Conservation (phyloP, 2,888 invertebrate species). For the Phasia obesa region DNA sequence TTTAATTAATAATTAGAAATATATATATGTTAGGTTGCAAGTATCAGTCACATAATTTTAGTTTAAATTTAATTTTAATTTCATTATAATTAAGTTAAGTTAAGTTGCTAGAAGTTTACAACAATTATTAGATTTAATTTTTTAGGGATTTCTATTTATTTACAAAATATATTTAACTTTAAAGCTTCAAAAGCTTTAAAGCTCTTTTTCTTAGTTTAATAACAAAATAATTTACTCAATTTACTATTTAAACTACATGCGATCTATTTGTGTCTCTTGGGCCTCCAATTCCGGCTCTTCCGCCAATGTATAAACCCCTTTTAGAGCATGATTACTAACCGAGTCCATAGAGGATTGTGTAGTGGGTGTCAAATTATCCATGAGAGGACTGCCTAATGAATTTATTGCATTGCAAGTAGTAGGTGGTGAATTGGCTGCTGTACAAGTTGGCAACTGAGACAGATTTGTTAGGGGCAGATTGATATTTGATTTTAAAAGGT, state of each 20-base stretch:
- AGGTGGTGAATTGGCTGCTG: slow-evolving; percentile 68
- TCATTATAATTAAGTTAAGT: slow-evolving; percentile 44
- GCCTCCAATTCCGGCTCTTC: slow-evolving; percentile 85
- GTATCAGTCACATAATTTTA: slow-evolving; percentile 64
- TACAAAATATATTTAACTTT: slow-evolving; percentile 56
- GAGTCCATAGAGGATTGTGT: slow-evolving; percentile 74
- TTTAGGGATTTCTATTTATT: slow-evolving; percentile 14
- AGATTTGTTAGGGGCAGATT: slow-evolving; percentile 73
- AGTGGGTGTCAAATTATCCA: slow-evolving; percentile 76
- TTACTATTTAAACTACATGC: slow-evolving; percentile 73
- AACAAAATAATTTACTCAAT: slow-evolving; percentile 27
- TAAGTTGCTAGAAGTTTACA: slow-evolving; percentile 22
- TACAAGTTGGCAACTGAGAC: slow-evolving; percentile 32
- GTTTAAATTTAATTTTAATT: slow-evolving; percentile 33
- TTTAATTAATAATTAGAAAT: slow-evolving; percentile 42
- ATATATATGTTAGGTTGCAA: slow-evolving; percentile 69
- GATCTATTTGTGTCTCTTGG: slow-evolving; percentile 81
- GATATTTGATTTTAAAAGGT: slow-evolving; percentile 73
- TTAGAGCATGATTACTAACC: slow-evolving; percentile 77
- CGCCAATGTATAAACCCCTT: slow-evolving; percentile 84
- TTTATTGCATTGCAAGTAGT: slow-evolving; percentile 72
- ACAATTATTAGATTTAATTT: slow-evolving; percentile 16
- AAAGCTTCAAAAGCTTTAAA: neutral
- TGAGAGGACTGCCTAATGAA: slow-evolving; percentile 74
- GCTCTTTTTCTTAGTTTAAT: neutral